A percentile compares a stretch with the other conserved stretches of the same genome.
Evolutionary conservation across 2,797 vertebrate species (phyloP).

Genomic region (Labroides dimidiatus): DNA sequence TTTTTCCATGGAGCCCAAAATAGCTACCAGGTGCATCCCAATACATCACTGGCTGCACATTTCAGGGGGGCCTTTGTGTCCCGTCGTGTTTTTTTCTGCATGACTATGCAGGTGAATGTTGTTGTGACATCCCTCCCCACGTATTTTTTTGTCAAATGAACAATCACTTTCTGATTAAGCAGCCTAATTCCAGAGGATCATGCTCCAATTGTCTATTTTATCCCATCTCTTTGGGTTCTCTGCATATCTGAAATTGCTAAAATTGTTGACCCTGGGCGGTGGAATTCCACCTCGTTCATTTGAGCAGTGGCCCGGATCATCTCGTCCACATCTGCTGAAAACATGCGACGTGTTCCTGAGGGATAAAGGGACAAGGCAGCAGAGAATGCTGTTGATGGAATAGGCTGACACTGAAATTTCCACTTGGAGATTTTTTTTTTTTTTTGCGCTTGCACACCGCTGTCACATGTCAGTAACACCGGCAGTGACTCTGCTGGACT

Average conservation of each 20-base stretch:
- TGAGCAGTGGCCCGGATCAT: constrained; percentile 55
- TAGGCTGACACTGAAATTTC: constrained; percentile 73
- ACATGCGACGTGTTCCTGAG: constrained; percentile 50
- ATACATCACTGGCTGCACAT: constrained; percentile 54
- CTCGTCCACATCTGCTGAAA: constrained; percentile 67
- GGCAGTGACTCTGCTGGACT: not conserved
- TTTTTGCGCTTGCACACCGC: constrained; percentile 15
- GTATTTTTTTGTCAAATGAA: constrained; percentile 76
- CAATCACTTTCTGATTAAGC: constrained; percentile 79
- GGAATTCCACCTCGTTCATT: constrained; percentile 72
- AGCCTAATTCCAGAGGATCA: constrained; percentile 79
- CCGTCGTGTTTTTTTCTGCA: constrained; percentile 71
- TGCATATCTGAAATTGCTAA: constrained; percentile 84
- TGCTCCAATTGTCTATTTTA: constrained; percentile 80
- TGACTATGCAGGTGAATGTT: constrained; percentile 79
- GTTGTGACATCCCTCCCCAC: constrained; percentile 63
- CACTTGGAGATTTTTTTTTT: constrained; percentile 39
- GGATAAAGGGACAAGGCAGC: constrained; percentile 66
- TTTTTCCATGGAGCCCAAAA: constrained; percentile 66
- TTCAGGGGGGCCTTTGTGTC: constrained; percentile 69
- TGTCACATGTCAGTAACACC: constrained; percentile 21
- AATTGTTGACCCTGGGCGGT: constrained; percentile 78
- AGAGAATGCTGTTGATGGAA: constrained; percentile 79
- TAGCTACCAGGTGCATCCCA: constrained; percentile 70
- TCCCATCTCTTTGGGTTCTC: constrained; percentile 75